phyloP scores from a whole-genome alignment of 2,113 vertebrate genomes.

The Spea bombifrons region DNA sequence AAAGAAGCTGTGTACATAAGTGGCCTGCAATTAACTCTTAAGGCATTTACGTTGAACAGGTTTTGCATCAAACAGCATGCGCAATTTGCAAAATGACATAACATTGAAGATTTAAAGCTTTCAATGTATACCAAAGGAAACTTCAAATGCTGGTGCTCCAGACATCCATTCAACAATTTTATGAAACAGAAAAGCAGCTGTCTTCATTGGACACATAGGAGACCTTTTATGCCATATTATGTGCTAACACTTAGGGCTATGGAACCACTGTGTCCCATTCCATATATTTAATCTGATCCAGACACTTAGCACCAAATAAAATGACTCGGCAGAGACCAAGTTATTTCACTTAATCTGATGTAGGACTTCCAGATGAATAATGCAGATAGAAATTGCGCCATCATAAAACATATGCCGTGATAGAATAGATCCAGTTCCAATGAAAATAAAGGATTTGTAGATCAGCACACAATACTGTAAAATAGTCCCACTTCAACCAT shows the following conservation, averaged over 20 bases:
- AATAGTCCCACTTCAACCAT: constrained; percentile 1
- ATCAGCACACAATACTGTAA: not conserved
- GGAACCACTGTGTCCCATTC: constrained; percentile 12
- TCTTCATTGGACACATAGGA: constrained; percentile 5
- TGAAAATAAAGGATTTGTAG: constrained; percentile 21
- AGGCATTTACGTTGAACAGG: not conserved
- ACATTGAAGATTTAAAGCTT: not conserved
- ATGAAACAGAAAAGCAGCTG: constrained; percentile 10
- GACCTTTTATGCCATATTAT: not conserved
- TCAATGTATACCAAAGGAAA: not conserved
- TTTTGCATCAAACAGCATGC: not conserved
- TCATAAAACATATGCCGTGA: constrained; percentile 8
- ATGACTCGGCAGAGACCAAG: constrained; percentile 9
- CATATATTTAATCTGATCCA: constrained; percentile 18
- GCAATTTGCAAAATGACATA: not conserved
- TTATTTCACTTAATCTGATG: constrained; percentile 3
- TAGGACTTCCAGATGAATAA: constrained; percentile 11
- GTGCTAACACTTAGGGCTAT: constrained; percentile 3
- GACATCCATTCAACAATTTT: not conserved
- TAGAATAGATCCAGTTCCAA: constrained; percentile 2
- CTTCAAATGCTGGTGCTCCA: not conserved
- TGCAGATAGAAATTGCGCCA: not conserved
- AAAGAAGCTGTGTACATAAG: too few species aligned
- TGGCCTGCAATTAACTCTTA: not conserved
- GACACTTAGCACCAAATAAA: constrained; percentile 32